These are phyloP conservation scores for Ophioderma brevispina DNA, from an alignment of 35 echinoderm and acorn worm genomes.

Conservation along the genomic window DNA sequence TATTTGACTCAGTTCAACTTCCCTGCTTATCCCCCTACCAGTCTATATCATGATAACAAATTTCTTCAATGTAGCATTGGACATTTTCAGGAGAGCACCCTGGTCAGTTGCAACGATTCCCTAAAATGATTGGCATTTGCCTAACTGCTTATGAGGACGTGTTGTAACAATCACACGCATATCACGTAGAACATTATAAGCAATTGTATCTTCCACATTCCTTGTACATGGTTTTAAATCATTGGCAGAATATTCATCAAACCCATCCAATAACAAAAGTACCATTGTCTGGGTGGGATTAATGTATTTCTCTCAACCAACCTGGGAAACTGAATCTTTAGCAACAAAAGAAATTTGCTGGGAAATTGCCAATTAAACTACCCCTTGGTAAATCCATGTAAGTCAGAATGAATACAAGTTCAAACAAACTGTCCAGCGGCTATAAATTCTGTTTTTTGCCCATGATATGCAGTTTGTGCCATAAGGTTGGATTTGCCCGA, in stretches of 20 bases:
- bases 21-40: neutral
- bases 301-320: conserved; percentile 8
- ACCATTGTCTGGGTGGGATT: neutral
- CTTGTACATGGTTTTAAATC: too few relatives aligned
- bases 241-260: too few relatives aligned
- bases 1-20: neutral
- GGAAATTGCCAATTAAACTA: too few relatives aligned
- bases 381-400: too few relatives aligned
- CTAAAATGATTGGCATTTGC: neutral
- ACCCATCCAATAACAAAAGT: neutral
- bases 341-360: too few relatives aligned
- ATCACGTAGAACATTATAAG: too few relatives aligned
- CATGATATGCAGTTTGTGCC: neutral
- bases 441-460: neutral
- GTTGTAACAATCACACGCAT: neutral
- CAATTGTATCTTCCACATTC: too few relatives aligned
- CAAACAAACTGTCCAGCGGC: neutral
- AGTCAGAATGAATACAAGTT: too few relatives aligned
- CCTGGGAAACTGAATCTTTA: neutral
- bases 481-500: neutral
- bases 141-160: conserved; percentile 9
- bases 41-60: neutral
- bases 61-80: neutral
- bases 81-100: neutral
- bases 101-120: neutral